Evolutionary conservation across 2,797 vertebrate species (phyloP).

Genomic region (Poecilia wingei): DNA sequence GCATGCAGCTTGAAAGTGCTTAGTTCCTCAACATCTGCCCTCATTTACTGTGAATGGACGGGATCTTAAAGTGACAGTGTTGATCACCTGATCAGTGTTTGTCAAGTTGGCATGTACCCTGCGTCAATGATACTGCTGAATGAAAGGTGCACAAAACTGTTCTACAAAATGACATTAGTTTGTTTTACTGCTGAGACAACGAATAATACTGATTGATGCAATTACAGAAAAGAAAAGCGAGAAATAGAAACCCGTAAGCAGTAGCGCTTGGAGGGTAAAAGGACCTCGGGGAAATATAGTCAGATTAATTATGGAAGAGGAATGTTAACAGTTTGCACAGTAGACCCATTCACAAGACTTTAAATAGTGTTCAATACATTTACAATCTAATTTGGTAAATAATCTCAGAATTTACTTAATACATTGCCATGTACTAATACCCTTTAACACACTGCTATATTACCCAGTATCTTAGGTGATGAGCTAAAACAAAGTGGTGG

Average conservation of each 20-base stretch:
- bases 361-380: not conserved
- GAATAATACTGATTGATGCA: slow-evolving; percentile 8
- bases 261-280: slow-evolving; percentile 3
- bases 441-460: not conserved
- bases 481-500: not conserved
- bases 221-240: slow-evolving; percentile 10
- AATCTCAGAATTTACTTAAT: not conserved
- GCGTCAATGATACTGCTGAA: slow-evolving; percentile 32
- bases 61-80: slow-evolving; percentile 68
- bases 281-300: slow-evolving; percentile 11
- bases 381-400: not conserved
- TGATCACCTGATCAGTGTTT: slow-evolving; percentile 56
- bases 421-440: not conserved
- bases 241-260: not conserved
- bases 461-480: not conserved
- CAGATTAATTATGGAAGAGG: slow-evolving; percentile 13
- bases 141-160: slow-evolving; percentile 10
- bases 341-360: not conserved
- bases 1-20: slow-evolving; percentile 49
- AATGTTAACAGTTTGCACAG: not conserved
- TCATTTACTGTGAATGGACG: slow-evolving; percentile 60
- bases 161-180: slow-evolving; percentile 24
- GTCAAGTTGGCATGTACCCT: slow-evolving; percentile 44
- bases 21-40: slow-evolving; percentile 59
- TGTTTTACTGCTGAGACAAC: slow-evolving; percentile 12